Conservation (phyloP, 2,797 vertebrate species). For the Sus cebifrons region DNA sequence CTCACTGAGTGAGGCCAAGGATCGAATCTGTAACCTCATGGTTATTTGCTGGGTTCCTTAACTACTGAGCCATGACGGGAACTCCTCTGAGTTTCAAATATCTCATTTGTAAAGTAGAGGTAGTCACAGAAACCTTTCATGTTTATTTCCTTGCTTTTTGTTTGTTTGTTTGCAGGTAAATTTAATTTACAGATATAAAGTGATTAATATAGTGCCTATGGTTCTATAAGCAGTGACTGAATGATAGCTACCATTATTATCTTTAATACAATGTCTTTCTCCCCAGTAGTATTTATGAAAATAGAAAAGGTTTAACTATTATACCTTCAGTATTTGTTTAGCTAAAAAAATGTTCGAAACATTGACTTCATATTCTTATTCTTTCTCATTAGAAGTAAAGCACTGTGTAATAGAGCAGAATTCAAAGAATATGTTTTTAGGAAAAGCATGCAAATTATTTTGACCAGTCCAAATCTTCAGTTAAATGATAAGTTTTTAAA, state of each 20-base stretch:
- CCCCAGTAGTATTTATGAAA: not conserved
- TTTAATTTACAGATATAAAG: slow-evolving; percentile 1
- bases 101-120: not conserved
- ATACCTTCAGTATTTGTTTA: not conserved
- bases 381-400: not conserved
- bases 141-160: not conserved
- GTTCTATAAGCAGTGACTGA: not conserved
- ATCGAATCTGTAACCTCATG: no score
- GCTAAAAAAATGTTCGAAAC: not conserved
- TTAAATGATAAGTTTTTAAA: slow-evolving; percentile 58
- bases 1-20: no score
- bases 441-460: not conserved
- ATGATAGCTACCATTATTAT: not conserved
- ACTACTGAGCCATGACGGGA: no score
- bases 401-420: not conserved
- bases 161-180: not conserved
- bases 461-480: not conserved
- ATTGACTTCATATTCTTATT: not conserved
- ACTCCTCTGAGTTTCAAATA: not conserved
- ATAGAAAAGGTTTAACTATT: not conserved
- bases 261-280: not conserved
- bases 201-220: not conserved
- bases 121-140: not conserved
- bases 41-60: no score
- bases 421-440: not conserved